Conservation (phyloP, 2,797 vertebrate genomes). For the Tarsius wallacei region DNA sequence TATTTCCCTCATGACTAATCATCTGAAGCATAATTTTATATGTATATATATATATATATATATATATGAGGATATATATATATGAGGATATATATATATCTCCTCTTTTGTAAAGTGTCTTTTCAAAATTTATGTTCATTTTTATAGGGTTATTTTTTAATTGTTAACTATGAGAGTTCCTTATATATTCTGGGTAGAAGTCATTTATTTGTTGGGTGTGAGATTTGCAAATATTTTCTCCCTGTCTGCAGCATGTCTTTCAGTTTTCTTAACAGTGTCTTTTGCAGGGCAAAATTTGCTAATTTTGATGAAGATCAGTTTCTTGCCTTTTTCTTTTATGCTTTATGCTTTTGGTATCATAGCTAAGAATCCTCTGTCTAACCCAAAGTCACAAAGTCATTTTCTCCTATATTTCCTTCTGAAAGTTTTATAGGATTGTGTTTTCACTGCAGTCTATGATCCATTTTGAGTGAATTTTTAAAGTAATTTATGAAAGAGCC, state of each 20-base stretch:
- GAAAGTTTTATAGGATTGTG: neutral
- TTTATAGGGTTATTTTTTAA: neutral
- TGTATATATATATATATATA: neutral
- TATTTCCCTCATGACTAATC: neutral
- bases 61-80: too few relatives aligned
- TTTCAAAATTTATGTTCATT: neutral
- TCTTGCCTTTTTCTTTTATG: neutral
- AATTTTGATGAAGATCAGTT: neutral
- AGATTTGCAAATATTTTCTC: neutral
- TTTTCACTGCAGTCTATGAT: neutral
- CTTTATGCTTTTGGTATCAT: neutral
- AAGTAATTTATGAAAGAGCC: neutral
- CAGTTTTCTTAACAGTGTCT: neutral
- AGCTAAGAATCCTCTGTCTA: neutral
- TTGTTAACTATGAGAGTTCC: neutral
- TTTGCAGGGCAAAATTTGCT: neutral
- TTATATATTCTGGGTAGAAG: neutral
- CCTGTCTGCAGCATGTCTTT: neutral
- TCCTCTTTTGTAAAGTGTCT: neutral
- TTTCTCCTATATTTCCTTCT: neutral
- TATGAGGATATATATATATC: neutral
- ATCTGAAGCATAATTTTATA: neutral
- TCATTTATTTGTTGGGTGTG: neutral
- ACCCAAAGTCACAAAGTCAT: neutral
- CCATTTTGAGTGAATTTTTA: conserved; percentile 1